Evolutionary conservation across 2,888 invertebrate genomes (phyloP).

Genomic region (Tolmerus cingulatus): DNA sequence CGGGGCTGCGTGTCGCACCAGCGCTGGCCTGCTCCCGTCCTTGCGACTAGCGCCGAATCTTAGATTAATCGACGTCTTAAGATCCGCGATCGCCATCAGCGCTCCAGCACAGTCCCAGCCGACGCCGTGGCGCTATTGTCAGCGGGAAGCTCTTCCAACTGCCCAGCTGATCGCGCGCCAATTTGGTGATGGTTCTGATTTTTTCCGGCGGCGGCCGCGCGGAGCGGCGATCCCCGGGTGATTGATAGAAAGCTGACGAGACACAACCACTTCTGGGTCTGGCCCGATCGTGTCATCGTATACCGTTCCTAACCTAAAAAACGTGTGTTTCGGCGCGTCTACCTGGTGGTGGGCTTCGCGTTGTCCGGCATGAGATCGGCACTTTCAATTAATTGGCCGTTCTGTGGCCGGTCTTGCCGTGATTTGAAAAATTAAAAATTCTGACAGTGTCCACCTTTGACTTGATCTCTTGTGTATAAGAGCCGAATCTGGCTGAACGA

Average conservation of each 20-base stretch:
- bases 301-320: constrained; percentile 41
- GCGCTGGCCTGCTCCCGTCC: neutral
- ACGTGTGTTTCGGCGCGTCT: neutral
- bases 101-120: neutral
- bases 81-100: neutral
- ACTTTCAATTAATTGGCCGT: neutral
- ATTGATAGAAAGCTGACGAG: constrained; percentile 18
- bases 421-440: neutral
- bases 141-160: neutral
- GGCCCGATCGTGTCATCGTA: neutral
- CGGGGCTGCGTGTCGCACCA: neutral
- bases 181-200: neutral
- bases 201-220: neutral
- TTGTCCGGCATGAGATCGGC: neutral
- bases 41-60: neutral
- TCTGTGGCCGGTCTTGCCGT: neutral
- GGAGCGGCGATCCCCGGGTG: neutral
- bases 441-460: constrained; percentile 8
- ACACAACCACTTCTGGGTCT: neutral
- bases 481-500: neutral
- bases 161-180: neutral
- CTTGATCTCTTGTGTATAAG: neutral
- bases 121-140: neutral
- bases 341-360: neutral
- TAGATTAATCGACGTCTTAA: neutral